phyloP scores from a whole-genome alignment of 2,113 vertebrate genomes.

The Megaceryle torquata region DNA sequence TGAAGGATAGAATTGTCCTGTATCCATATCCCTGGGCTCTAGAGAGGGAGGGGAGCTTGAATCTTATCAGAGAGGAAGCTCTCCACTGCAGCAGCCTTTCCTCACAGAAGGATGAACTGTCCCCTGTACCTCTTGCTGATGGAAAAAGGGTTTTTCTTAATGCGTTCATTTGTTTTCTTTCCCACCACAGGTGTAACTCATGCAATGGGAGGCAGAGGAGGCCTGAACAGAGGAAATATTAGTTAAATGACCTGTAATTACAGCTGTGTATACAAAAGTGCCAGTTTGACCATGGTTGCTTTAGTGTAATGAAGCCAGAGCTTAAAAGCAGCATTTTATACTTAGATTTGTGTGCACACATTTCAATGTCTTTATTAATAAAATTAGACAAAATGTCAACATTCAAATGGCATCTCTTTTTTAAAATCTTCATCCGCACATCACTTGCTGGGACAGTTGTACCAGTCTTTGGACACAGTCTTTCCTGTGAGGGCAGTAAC shows the following conservation, averaged over 20 bases:
- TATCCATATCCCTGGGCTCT: neutral
- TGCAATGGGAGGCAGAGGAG: conserved; percentile 83
- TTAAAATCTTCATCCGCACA: neutral
- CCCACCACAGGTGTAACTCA: conserved; percentile 77
- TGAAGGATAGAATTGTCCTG: neutral
- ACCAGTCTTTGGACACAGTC: conserved; percentile 82
- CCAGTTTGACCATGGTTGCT: conserved; percentile 57
- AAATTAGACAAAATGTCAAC: conserved; percentile 75
- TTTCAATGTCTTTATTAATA: conserved; percentile 87
- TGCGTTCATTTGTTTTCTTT: conserved; percentile 27
- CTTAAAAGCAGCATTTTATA: conserved; percentile 72
- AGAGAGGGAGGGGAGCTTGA: neutral
- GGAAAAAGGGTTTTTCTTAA: neutral
- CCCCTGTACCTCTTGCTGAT: neutral
- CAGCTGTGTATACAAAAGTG: conserved; percentile 65
- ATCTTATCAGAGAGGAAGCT: neutral
- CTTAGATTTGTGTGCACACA: conserved; percentile 72
- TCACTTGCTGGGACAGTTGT: conserved; percentile 81
- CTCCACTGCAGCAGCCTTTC: neutral
- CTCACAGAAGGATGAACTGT: neutral
- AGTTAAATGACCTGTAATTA: conserved; percentile 62
- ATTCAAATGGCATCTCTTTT: conserved; percentile 15
- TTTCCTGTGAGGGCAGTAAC: conserved; percentile 71
- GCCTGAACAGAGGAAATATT: conserved; percentile 87
- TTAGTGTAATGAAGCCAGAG: conserved; percentile 58